These are phyloP conservation scores for Platalea minor DNA, from an alignment of 2,797 vertebrate species.

Conservation along the genomic window DNA sequence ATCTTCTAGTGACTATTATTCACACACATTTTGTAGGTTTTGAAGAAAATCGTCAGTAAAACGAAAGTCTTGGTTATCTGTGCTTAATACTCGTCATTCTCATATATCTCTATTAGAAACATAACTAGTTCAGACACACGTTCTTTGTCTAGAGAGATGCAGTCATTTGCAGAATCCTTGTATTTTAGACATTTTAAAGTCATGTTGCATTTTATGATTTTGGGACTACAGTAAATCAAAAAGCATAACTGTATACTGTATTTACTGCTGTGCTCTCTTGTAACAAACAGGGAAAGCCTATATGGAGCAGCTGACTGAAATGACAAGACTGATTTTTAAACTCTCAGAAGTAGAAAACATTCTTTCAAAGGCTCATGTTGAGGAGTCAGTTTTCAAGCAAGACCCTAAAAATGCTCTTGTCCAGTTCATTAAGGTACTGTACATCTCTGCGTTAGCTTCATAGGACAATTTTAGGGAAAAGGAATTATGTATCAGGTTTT, in stretches of 20 bases:
- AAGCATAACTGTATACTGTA: not conserved
- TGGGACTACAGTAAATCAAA: not conserved
- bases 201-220: not conserved
- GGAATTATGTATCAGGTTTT: not conserved
- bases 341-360: conserved; percentile 88
- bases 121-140: not conserved
- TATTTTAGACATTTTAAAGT: not conserved
- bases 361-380: conserved; percentile 78
- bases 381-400: conserved; percentile 69
- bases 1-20: not conserved
- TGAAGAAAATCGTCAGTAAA: not conserved
- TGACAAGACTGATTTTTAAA: conserved; percentile 89
- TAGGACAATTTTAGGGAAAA: not conserved
- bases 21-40: not conserved
- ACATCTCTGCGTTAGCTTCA: not conserved
- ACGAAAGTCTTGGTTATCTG: not conserved
- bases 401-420: conserved; percentile 83
- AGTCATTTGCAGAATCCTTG: not conserved
- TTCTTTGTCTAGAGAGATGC: not conserved
- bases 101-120: not conserved
- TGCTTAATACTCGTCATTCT: not conserved
- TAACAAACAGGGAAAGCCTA: conserved; percentile 79
- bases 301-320: conserved; percentile 86
- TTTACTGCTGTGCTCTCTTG: conserved; percentile 40
- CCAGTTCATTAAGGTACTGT: conserved; percentile 89